Conservation (phyloP, 2,888 invertebrate genomes). For the Anorthoa munda region DNA sequence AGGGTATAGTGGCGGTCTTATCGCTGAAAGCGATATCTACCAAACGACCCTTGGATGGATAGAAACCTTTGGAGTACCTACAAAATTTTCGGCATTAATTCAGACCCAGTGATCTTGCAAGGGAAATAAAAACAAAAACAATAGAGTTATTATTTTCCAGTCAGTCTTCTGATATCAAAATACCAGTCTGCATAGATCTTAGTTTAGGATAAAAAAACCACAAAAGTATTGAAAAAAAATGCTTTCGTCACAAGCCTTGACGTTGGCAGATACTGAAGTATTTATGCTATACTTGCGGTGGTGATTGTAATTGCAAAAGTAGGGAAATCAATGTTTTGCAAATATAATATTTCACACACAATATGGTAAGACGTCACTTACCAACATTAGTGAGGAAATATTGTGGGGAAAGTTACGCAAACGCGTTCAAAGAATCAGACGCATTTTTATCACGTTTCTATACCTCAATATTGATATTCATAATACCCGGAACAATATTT, state of each 20-base stretch:
- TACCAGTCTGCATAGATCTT: not conserved
- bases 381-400: not conserved
- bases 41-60: too few species aligned
- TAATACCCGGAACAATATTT: not conserved
- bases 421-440: conserved; percentile 7
- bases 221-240: not conserved
- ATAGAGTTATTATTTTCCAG: not conserved
- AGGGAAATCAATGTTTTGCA: not conserved
- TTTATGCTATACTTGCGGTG: too few species aligned
- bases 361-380: too few species aligned
- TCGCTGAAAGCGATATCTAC: too few species aligned
- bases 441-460: not conserved
- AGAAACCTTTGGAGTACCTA: too few species aligned
- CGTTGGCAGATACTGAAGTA: too few species aligned
- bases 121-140: not conserved
- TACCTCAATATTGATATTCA: not conserved
- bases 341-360: not conserved
- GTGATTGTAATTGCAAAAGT: not conserved
- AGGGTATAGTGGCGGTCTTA: too few species aligned
- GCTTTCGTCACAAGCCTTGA: not conserved
- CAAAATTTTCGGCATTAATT: too few species aligned
- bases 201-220: not conserved
- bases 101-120: not conserved
- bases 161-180: not conserved
- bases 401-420: not conserved